Evolutionary conservation across 2,113 vertebrate species (phyloP).

Genomic region (Aleadryas rufinucha): DNA sequence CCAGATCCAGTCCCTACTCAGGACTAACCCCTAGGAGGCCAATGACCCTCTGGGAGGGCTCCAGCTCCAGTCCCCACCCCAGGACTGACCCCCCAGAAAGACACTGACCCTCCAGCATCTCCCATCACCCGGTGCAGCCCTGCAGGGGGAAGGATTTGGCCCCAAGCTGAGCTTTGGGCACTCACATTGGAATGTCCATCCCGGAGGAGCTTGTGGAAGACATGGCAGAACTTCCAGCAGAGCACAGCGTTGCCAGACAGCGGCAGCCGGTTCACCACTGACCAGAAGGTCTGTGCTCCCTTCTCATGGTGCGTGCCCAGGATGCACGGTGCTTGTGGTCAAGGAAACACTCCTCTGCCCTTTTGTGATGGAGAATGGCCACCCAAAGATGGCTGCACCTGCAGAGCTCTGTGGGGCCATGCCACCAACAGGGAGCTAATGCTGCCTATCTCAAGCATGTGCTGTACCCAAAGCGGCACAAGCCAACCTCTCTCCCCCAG

Average conservation of each 20-base stretch:
- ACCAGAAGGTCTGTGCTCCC: conserved; percentile 97
- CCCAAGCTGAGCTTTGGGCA: not conserved
- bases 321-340: conserved; percentile 86
- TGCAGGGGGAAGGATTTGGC: not conserved
- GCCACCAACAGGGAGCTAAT: fast-evolving
- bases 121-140: fast-evolving
- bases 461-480: not conserved
- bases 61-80: not conserved
- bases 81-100: not conserved
- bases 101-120: not conserved
- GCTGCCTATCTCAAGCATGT: not conserved
- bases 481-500: not conserved
- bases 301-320: conserved; percentile 98
- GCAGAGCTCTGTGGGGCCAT: fast-evolving
- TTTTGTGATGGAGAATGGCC: not conserved
- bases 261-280: conserved; percentile 88
- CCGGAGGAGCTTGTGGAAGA: conserved; percentile 96
- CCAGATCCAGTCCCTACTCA: not conserved
- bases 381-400: fast-evolving
- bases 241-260: conserved; percentile 96
- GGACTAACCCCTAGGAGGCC: not conserved
- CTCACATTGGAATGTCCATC: conserved; percentile 94
- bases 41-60: not conserved
- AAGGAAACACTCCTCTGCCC: conserved; percentile 71
- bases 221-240: conserved; percentile 99